Evolutionary conservation across 2,797 vertebrate genomes (phyloP).

Genomic region (Poecilia gillii): DNA sequence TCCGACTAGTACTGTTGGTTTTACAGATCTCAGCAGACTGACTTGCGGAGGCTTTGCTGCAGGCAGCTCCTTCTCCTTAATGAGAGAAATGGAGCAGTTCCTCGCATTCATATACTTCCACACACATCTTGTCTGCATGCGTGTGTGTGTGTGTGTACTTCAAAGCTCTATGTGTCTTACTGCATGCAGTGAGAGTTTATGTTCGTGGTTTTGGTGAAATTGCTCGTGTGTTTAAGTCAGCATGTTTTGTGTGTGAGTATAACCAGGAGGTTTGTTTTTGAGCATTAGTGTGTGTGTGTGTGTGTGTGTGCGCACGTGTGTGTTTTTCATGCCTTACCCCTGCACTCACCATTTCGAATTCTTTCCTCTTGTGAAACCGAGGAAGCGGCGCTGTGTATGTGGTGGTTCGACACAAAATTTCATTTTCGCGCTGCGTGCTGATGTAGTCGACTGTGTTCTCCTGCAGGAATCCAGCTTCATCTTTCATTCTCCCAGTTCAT

Average conservation of each 20-base stretch:
- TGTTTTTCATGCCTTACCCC: conserved; percentile 43
- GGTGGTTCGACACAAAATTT: conserved; percentile 67
- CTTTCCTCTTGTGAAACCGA: conserved; percentile 68
- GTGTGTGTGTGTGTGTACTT: conserved; percentile 24
- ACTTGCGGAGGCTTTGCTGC: conserved; percentile 69
- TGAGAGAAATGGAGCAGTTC: conserved; percentile 70
- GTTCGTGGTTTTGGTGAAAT: conserved; percentile 33
- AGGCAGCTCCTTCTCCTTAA: conserved; percentile 76
- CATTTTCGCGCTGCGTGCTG: conserved; percentile 64
- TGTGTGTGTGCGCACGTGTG: conserved; percentile 41
- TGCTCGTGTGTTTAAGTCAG: conserved; percentile 58
- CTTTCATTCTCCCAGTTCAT: conserved; percentile 28
- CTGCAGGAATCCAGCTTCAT: conserved; percentile 34
- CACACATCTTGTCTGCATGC: conserved; percentile 13
- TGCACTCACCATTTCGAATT: conserved; percentile 59
- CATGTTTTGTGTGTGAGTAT: conserved; percentile 42
- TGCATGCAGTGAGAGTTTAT: conserved; percentile 16
- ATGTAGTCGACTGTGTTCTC: conserved; percentile 53
- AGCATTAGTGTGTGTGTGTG: conserved; percentile 45
- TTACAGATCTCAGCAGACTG: conserved; percentile 72
- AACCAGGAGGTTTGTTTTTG: conserved; percentile 40
- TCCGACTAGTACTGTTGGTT: conserved; percentile 67
- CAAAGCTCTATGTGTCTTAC: conserved; percentile 15
- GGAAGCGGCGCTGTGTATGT: conserved; percentile 63
- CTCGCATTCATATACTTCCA: conserved; percentile 32